Evolutionary conservation across 2,797 vertebrate genomes (phyloP).

Genomic region (Eremophila alpestris): DNA sequence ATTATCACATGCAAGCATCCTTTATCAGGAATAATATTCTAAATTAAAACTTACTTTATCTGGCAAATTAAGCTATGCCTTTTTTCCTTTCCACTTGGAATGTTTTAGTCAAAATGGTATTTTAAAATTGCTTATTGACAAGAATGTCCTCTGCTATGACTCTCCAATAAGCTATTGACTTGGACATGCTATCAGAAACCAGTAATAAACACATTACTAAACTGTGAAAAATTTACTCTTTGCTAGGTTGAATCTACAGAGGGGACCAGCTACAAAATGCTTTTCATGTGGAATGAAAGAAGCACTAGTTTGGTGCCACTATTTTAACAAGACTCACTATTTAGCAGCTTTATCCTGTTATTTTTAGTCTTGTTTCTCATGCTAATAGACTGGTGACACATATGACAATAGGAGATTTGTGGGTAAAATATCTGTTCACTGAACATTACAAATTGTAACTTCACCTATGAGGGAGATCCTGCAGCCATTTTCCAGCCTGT

Average conservation of each 20-base stretch:
- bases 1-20: not conserved
- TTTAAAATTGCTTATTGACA: not conserved
- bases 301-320: constrained; percentile 14
- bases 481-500: not conserved
- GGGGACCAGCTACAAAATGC: not conserved
- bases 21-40: not conserved
- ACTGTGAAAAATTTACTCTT: not conserved
- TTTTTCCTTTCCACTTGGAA: not conserved
- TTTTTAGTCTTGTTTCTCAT: constrained; percentile 58
- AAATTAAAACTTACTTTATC: not conserved
- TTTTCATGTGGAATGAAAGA: not conserved
- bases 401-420: constrained; percentile 28
- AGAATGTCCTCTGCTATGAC: not conserved
- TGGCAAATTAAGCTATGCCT: not conserved
- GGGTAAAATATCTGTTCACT: constrained; percentile 10
- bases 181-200: not conserved
- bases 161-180: not conserved
- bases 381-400: constrained; percentile 46
- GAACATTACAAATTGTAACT: not conserved
- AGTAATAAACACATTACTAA: not conserved
- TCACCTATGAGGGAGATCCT: not conserved
- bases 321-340: constrained; percentile 51
- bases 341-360: constrained; percentile 47
- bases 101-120: not conserved
- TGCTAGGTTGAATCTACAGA: not conserved